Evolutionary conservation across 2,113 vertebrate species (phyloP).

Genomic region (Phoenicopterus ruber): DNA sequence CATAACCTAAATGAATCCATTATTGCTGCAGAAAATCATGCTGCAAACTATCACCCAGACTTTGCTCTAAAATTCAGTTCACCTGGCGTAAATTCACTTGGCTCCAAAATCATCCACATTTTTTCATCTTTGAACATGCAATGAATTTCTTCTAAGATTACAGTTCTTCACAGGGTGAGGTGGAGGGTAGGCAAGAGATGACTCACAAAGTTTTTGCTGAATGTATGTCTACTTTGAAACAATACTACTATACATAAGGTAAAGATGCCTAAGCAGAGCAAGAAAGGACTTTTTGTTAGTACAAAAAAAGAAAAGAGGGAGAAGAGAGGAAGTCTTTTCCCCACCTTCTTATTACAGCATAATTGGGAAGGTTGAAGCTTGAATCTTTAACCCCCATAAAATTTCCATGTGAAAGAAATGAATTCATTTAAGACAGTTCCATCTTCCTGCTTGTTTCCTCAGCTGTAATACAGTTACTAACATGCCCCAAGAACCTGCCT

Average conservation of each 20-base stretch:
- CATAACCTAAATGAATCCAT: neutral
- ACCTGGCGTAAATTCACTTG: neutral
- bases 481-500: neutral
- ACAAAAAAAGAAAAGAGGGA: neutral
- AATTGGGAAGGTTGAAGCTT: neutral
- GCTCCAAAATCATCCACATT: neutral
- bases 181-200: neutral
- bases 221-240: neutral
- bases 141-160: neutral
- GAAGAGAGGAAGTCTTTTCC: neutral
- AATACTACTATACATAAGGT: neutral
- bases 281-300: neutral
- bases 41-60: neutral
- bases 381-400: neutral
- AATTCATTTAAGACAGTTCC: neutral
- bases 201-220: neutral
- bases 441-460: neutral
- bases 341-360: neutral
- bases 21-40: neutral
- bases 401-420: neutral
- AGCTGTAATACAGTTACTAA: neutral
- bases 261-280: neutral
- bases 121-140: neutral
- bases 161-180: neutral
- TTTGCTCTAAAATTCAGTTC: neutral